A percentile compares a stretch with the other conserved stretches of the same genome.
These are phyloP conservation scores for Slavum lentiscoides DNA, from an alignment of 2,888 invertebrate species.

Conservation along the genomic window DNA sequence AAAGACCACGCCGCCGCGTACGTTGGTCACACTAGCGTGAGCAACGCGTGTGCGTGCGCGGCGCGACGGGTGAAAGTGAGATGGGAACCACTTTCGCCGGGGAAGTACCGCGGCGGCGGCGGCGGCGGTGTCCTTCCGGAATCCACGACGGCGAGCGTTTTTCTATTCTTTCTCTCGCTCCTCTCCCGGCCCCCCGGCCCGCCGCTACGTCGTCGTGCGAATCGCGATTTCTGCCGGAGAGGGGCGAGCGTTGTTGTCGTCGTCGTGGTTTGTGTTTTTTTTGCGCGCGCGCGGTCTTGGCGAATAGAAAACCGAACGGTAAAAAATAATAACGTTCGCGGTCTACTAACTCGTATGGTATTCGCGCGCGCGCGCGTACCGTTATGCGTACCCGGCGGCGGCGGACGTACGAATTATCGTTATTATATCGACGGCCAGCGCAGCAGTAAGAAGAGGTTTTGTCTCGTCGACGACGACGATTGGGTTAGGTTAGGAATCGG, in stretches of 20 bases:
- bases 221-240: neutral
- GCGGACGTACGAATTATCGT: too few relatives aligned
- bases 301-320: constrained; percentile 40
- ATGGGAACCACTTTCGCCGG: constrained; percentile 53
- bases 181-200: neutral
- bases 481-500: too few relatives aligned
- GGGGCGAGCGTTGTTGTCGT: neutral
- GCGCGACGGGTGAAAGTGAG: constrained; percentile 49
- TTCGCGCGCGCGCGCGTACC: too few relatives aligned
- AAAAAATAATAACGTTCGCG: constrained; percentile 28
- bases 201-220: neutral
- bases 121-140: constrained; percentile 47
- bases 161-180: too few relatives aligned
- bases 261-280: neutral
- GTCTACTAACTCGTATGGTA: neutral
- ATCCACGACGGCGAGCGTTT: constrained; percentile 22
- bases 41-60: neutral
- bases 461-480: too few relatives aligned
- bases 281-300: neutral
- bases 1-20: constrained; percentile 27
- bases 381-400: too few relatives aligned
- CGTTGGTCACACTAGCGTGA: constrained; percentile 33
- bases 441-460: too few relatives aligned
- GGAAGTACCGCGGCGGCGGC: constrained; percentile 46
- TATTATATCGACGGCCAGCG: too few relatives aligned